Evolutionary conservation across 2,888 invertebrate species (phyloP).

Genomic region (Limnephilus auricula): DNA sequence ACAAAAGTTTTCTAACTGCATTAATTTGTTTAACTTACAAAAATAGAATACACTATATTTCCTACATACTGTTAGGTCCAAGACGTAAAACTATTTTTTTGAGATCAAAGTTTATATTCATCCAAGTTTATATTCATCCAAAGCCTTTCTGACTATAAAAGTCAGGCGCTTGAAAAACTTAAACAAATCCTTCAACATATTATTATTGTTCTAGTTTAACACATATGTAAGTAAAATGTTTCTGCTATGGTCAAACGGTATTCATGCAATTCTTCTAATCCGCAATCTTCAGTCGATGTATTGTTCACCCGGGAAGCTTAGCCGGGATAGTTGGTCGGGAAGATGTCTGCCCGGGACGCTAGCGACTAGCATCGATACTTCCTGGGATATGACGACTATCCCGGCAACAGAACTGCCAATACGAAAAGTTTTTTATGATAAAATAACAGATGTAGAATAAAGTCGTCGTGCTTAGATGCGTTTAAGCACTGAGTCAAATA

Average conservation of each 20-base stretch:
- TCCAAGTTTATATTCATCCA: no score
- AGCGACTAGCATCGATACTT: neutral
- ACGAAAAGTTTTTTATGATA: neutral
- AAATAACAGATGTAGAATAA: neutral
- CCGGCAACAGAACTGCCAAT: neutral
- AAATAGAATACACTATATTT: no score
- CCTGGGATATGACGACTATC: neutral
- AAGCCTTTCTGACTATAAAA: no score
- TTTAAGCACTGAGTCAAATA: neutral
- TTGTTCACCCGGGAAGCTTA: constrained; percentile 46
- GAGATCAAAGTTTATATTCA: no score
- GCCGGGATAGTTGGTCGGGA: neutral
- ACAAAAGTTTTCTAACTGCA: no score
- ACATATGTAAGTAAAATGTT: neutral
- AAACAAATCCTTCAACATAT: neutral
- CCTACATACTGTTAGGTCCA: no score
- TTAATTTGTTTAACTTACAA: no score
- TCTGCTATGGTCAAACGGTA: constrained; percentile 35
- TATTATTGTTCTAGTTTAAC: neutral
- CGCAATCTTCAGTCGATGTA: constrained; percentile 56
- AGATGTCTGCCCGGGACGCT: neutral
- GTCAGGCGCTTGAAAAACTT: no score
- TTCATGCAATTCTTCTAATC: constrained; percentile 55
- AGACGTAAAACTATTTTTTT: no score
- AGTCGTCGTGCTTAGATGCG: neutral